Conservation (phyloP, 2,797 vertebrate species). For the Gallinago solitaria region DNA sequence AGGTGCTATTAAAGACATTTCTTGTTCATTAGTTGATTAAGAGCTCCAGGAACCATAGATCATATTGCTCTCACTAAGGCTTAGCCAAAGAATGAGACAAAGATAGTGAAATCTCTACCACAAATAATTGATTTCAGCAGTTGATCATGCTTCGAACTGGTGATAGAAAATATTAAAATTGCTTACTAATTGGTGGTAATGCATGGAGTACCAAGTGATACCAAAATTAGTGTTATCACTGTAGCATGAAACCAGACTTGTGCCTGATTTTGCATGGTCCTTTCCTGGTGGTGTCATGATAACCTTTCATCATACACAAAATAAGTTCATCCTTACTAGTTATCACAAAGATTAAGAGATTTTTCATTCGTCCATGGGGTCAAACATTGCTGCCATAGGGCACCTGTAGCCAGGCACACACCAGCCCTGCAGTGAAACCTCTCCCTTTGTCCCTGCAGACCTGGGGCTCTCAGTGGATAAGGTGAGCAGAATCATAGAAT, state of each 20-base stretch:
- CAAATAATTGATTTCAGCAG: not conserved
- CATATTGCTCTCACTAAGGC: not conserved
- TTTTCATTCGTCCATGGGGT: not conserved
- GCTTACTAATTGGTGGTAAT: not conserved
- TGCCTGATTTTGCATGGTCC: not conserved
- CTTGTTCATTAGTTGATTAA: not conserved
- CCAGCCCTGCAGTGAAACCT: not conserved
- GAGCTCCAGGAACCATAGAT: not conserved
- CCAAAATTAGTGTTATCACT: not conserved
- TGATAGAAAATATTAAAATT: not conserved
- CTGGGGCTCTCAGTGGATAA: accelerated
- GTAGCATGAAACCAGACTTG: not conserved
- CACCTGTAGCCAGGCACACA: no score
- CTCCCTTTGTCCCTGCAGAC: not conserved
- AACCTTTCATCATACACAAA: not conserved
- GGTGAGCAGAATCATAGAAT: accelerated
- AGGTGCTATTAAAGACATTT: not conserved
- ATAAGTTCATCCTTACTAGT: not conserved
- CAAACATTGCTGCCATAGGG: accelerated
- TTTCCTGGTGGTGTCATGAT: not conserved
- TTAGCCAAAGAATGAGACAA: not conserved
- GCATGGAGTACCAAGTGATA: not conserved
- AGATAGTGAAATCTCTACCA: not conserved
- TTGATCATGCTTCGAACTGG: not conserved
- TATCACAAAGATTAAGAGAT: not conserved